Base-by-base conservation (phyloP, 2,113 vertebrate species). In the Sigmodon hispidus region DNA sequence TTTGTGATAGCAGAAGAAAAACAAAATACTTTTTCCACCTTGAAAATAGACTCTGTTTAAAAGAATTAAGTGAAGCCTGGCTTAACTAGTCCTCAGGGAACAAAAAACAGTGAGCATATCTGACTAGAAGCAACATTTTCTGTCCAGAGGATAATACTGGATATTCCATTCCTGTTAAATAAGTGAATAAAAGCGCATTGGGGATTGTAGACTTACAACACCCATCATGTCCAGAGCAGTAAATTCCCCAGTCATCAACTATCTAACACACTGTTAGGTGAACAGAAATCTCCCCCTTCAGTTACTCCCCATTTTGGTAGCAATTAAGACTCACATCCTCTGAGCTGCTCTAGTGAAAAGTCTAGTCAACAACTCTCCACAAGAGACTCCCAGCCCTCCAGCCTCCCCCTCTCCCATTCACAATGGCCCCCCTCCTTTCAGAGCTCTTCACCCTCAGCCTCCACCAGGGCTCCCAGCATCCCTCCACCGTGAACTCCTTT, bases 41-140 rank as follows among this genome's bases (percentile, higher is more conserved):
- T 59, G n/a, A 69, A 93, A 90, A 86, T n/a, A 77, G 86, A 63
- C 81, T 91, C 43, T 29, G 43, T 57, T 94, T 94, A 96, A 97
- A 90, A 48, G 3, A 91, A 92, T 93, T 90, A 95, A 93, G 79
- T n/a, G 57, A 96, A 65, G 72, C 13, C 63, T 95, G 87, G 59
- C 57, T 94, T 88, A 84, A 93, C 75, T 1, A 87, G 79, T 75
- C 61, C 59, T 72, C 79, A 4, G 34, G 52, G 70, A 91, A 93
- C 57, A 87, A 94, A 89, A 40, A 67, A 86, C 63, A 91, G 52
- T 1, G 26, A 87, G 19, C 12, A 75, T 15, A 61, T 16, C 69
- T 65, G 84, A 94, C 50, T 3, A 70, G 24, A 90, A 31, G 61
- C 77, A 65, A 10, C 0, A n/a, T 3, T 86, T 90, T 91, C 83